phyloP scores from a whole-genome alignment of 2,797 vertebrate genomes.

The Brachyrhaphis roseni region DNA sequence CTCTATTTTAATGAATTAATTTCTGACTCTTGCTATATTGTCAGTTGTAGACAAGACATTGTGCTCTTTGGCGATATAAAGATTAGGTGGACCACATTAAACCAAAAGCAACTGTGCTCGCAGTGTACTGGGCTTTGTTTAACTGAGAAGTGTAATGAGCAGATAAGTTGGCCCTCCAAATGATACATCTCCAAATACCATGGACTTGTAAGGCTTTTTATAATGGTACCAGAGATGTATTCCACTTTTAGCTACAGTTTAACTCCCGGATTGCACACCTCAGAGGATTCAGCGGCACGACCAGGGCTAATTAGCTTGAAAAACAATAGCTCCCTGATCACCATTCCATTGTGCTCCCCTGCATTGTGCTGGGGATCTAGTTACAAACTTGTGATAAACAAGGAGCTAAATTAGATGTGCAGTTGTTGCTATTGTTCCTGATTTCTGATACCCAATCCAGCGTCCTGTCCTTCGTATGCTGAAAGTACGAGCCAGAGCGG shows the following conservation, averaged over 20 bases:
- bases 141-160: slow-evolving; percentile 68
- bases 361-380: slow-evolving; percentile 80
- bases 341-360: slow-evolving; percentile 80
- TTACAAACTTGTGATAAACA: slow-evolving; percentile 86
- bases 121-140: slow-evolving; percentile 48
- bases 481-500: slow-evolving; percentile 60
- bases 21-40: slow-evolving; percentile 36
- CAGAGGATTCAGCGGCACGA: slow-evolving; percentile 72
- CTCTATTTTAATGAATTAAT: background rate
- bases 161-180: slow-evolving; percentile 72
- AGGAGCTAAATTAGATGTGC: slow-evolving; percentile 85
- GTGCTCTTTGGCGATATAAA: slow-evolving; percentile 59
- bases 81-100: slow-evolving; percentile 71
- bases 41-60: slow-evolving; percentile 46
- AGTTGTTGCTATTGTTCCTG: slow-evolving; percentile 87
- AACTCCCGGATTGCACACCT: slow-evolving; percentile 64
- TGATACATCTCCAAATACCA: slow-evolving; percentile 79
- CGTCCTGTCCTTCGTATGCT: slow-evolving; percentile 53
- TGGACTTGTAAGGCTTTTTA: slow-evolving; percentile 84
- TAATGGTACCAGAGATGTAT: slow-evolving; percentile 67
- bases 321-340: slow-evolving; percentile 87
- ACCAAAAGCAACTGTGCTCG: slow-evolving; percentile 70
- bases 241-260: slow-evolving; percentile 81
- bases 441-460: slow-evolving; percentile 80
- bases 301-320: slow-evolving; percentile 84